Base-by-base conservation (phyloP, 1,140 invertebrate species). In the Drosophila kurseongensis region DNA sequence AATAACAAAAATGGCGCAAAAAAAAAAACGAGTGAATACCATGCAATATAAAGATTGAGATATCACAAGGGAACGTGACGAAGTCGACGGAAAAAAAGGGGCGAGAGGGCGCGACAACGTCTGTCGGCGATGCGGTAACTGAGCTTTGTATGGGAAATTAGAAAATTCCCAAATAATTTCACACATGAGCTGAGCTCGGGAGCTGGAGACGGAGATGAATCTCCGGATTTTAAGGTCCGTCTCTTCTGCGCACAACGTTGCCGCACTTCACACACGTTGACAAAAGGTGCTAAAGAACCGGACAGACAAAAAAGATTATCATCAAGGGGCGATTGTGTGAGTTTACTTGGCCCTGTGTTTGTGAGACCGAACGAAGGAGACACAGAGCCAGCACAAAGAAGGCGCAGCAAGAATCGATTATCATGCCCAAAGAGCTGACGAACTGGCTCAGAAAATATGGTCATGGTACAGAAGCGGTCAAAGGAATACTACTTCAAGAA, bases 101-200 rank as follows among this genome's bases (percentile, higher is more conserved):
- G 7, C 10, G 10, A 48, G 47, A 4, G 27, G 27, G 47, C 27
- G 47, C 44, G 63, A 18, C 18, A 18, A 29, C 47, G 79, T 68
- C 71, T 78, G 75, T 42, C 62, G 55, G 50, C 62, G 60, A 85
- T 85, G 81, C 81, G 81, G 85, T 85, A 85, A 85, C 81, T 85
- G 69, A 78, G 79, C 75, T 86, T 69, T 81, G 76, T 80, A 84
- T 76, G 80, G 76, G 80, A 84, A 84, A 84, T 84, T 84, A 80
- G 78, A 85, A 86, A 86, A 75, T 86, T 86, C 82, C 82, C 61
- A 86, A 86, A 86, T 86, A 86, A 86, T 86, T 86, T 86, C 82
- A 86, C 78, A 82, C 78, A 86, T 78, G 78, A 86, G 75, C 56
- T 85, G 68, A 72, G 61, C 41, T 35, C 45, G 23, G 44, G 40